Evolutionary conservation across 2,888 invertebrate genomes (phyloP), one percentile per base, ranked within the genome.

Genomic region (Stenodema calcarata): DNA sequence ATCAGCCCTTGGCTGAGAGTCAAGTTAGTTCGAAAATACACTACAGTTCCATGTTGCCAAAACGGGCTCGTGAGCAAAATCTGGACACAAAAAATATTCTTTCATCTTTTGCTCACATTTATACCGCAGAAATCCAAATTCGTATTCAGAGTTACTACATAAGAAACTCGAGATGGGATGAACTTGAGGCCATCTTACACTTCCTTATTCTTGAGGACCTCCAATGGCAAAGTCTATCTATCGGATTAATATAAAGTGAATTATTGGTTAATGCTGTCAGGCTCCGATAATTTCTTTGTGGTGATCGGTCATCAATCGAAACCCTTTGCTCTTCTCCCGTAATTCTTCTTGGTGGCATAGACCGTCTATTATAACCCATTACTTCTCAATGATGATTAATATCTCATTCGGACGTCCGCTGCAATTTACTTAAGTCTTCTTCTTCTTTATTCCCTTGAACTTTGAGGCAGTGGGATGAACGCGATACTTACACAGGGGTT

Each of bases 291-390:
- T 62, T 62, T 62, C 62, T 62, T 23, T 23, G 62, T 62, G 62
- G 18, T 23, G 62, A 62, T 62, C 62, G 62, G 62, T 62, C 62
- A 23, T 62, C 62, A 62, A 62, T 62, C 62, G 62, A 62, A 27
- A 50, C n/a, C 50, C n/a, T 44, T 44, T 62, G 62, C 62, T 62
- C 62, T 62, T 62, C 62, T 23, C 62, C 23, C 62, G 62, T 62
- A 62, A 18, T 23, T 62, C 62, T 62, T 62, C 62, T 23, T 18
- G 23, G 23, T 23, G 62, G 27, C 62, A 62, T 23, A 62, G 62
- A 18, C 41, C 75, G 42, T 75, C 75, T 41, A 35, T 75, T 75
- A 75, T 75, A 75, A 75, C 75, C 75, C 75, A 75, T 75, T 75
- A 75, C 75, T 35, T 42, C 75, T 41, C 75, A 75, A 75, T 75